Conservation (phyloP, 2,113 vertebrate species). For the Vidua chalybeata region DNA sequence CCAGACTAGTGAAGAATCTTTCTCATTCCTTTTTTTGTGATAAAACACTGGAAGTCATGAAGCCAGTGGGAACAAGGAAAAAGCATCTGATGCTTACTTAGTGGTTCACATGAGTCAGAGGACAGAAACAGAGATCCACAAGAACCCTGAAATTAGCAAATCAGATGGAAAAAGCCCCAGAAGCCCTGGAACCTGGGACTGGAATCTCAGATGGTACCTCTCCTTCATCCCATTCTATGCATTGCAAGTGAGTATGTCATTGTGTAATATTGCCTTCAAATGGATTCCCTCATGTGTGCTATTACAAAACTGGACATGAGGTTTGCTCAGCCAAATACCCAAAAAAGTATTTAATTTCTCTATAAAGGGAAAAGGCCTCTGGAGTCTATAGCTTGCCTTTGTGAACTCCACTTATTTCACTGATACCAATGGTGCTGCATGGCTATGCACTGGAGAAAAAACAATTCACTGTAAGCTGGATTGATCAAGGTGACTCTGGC, state of each 20-base stretch:
- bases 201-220: not conserved
- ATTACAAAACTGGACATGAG: not conserved
- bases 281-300: not conserved
- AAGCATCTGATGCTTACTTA: not conserved
- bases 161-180: not conserved
- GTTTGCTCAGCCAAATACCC: not conserved
- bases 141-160: not conserved
- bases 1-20: not conserved
- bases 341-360: not conserved
- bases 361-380: not conserved
- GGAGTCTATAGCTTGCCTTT: not conserved
- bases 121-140: not conserved
- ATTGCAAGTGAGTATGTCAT: not conserved
- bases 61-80: not conserved
- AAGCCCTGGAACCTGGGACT: not conserved
- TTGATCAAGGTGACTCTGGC: not conserved
- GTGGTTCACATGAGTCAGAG: not conserved
- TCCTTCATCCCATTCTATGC: not conserved
- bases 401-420: not conserved
- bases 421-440: not conserved
- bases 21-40: not conserved
- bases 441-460: not conserved
- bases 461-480: not conserved
- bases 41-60: not conserved
- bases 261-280: rapidly evolving